Conservation (phyloP, 2,888 invertebrate species). For the Himalopsyche tibetana region DNA sequence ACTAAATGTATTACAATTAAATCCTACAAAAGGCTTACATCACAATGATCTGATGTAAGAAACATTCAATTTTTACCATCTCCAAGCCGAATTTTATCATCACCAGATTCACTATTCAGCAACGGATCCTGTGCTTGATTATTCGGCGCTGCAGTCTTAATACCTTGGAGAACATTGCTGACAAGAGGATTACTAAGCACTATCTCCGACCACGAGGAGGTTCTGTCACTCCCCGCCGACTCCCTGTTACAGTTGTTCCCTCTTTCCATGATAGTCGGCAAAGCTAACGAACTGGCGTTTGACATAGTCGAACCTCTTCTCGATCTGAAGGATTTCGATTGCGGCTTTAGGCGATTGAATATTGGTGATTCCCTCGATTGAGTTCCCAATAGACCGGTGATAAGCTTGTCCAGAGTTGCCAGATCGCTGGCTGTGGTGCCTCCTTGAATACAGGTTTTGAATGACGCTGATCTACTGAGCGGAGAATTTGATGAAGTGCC, state of each 20-base stretch:
- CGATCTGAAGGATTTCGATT: slow-evolving; percentile 64
- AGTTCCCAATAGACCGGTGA: slow-evolving; percentile 78
- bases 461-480: slow-evolving; percentile 68
- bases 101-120: slow-evolving; percentile 36
- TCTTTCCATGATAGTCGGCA: slow-evolving; percentile 72
- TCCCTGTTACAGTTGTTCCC: slow-evolving; percentile 62
- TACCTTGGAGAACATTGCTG: slow-evolving; percentile 41
- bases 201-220: slow-evolving; percentile 74
- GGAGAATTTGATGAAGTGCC: slow-evolving; percentile 55
- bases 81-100: background rate
- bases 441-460: slow-evolving; percentile 62
- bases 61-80: background rate
- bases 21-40: too few species aligned
- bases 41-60: too few species aligned
- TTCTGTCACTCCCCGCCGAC: slow-evolving; percentile 61
- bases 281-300: slow-evolving; percentile 67
- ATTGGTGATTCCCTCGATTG: slow-evolving; percentile 69
- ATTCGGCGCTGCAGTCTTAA: slow-evolving; percentile 16
- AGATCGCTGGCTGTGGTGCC: slow-evolving; percentile 76
- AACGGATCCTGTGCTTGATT: slow-evolving; percentile 53
- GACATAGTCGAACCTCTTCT: slow-evolving; percentile 62
- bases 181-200: slow-evolving; percentile 74
- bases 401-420: slow-evolving; percentile 80
- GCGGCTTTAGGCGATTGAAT: slow-evolving; percentile 59
- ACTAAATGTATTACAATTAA: too few species aligned